Conservation (phyloP, 2,888 invertebrate genomes). For the Eupeodes luniger region DNA sequence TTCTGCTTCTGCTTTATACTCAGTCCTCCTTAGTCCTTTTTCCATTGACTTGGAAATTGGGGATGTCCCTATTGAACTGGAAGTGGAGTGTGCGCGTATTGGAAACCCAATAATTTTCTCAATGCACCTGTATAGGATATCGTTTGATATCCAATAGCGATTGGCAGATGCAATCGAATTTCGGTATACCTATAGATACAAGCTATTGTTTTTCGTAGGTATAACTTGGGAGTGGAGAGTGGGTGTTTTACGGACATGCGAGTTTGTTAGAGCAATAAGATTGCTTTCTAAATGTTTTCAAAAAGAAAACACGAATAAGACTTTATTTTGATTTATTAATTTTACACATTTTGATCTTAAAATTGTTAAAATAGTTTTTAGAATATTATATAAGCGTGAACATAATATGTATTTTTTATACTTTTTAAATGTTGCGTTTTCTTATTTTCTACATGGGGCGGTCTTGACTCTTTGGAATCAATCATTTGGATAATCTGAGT, state of each 20-base stretch:
- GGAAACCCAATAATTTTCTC: slow-evolving; percentile 70
- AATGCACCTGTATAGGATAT: slow-evolving; percentile 62
- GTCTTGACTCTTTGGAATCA: no score
- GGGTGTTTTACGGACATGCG: background rate
- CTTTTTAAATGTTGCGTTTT: no score
- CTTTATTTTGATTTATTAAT: no score
- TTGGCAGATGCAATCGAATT: slow-evolving; percentile 66
- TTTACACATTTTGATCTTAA: no score
- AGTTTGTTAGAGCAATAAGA: background rate
- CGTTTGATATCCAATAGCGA: slow-evolving; percentile 66
- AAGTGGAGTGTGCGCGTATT: slow-evolving; percentile 70
- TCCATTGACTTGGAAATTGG: slow-evolving; percentile 52
- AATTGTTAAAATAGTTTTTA: no score
- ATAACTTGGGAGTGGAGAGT: background rate
- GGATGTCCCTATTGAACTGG: slow-evolving; percentile 57
- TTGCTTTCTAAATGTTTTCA: no score
- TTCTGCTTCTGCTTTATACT: slow-evolving; percentile 1
- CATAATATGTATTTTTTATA: no score
- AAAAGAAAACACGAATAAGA: no score
- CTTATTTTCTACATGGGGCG: no score
- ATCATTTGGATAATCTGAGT: no score
- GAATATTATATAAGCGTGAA: no score
- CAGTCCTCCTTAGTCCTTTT: slow-evolving; percentile 28
- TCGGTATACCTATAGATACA: background rate
- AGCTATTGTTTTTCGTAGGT: slow-evolving; percentile 5